Evolutionary conservation across 2,888 invertebrate species (phyloP).

Genomic region (Drosophila atroscutellata): DNA sequence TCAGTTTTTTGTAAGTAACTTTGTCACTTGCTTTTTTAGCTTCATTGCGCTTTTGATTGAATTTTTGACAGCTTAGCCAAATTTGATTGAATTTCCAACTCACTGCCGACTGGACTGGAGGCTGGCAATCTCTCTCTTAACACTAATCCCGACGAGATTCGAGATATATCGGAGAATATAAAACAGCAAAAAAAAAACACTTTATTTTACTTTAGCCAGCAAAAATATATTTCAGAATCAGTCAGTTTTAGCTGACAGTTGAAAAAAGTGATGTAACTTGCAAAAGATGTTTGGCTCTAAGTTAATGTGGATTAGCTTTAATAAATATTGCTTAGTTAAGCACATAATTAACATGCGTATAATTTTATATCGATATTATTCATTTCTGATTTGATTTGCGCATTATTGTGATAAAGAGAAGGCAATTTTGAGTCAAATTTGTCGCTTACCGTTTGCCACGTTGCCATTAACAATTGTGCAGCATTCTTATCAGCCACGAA

Average conservation of each 20-base stretch:
- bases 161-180: background rate
- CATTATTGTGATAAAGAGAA: constrained; percentile 80
- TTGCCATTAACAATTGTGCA: constrained; percentile 69
- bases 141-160: background rate
- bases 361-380: background rate
- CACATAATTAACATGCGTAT: background rate
- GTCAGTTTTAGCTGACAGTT: background rate
- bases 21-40: background rate
- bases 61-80: background rate
- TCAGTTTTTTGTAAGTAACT: background rate
- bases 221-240: background rate
- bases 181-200: background rate
- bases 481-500: constrained; percentile 69
- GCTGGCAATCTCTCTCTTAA: background rate
- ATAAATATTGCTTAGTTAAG: background rate
- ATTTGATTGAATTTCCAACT: background rate
- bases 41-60: background rate
- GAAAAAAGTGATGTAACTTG: background rate
- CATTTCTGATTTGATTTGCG: constrained; percentile 58
- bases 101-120: background rate
- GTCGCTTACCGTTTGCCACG: constrained; percentile 33
- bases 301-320: background rate
- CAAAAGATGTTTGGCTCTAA: background rate
- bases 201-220: too few relatives aligned
- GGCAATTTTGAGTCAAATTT: constrained; percentile 55